phyloP scores from a whole-genome alignment of 2,797 vertebrate species.

The Liasis olivaceus region DNA sequence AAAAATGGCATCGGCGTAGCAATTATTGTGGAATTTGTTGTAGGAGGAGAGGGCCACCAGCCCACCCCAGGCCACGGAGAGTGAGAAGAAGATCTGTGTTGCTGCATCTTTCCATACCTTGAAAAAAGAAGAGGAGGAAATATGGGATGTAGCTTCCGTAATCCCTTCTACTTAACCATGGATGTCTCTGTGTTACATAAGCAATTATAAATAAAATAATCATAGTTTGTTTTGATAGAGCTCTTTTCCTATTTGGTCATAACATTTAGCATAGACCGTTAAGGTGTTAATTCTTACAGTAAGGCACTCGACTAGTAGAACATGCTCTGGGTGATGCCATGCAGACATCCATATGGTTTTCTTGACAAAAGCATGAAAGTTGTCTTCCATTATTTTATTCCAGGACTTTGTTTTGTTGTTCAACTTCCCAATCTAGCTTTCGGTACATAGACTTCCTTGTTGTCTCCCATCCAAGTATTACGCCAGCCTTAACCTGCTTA shows the following conservation, averaged over 20 bases:
- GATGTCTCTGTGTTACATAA: fast-evolving
- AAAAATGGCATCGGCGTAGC: constrained; percentile 86
- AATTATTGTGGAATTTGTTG: constrained; percentile 94
- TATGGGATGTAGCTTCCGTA: too few species aligned
- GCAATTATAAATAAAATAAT: not conserved
- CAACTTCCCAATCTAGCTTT: not conserved
- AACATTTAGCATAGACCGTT: too few species aligned
- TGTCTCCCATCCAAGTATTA: not conserved
- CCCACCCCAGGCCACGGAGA: constrained; percentile 89
- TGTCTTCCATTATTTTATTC: not conserved
- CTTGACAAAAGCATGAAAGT: not conserved
- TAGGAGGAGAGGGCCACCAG: constrained; percentile 92
- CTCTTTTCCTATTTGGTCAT: not conserved
- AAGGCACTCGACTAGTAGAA: not conserved
- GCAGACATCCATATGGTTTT: not conserved
- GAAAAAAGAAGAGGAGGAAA: not conserved
- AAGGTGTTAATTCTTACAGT: not conserved
- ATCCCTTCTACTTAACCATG: not conserved
- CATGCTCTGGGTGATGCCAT: not conserved
- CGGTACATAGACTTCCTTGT: not conserved
- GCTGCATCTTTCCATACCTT: constrained; percentile 97
- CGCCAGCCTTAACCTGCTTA: not conserved
- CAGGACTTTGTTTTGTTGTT: not conserved
- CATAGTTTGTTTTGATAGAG: not conserved
- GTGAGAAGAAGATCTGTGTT: constrained; percentile 92